Conservation (phyloP, 2,888 invertebrate species). For the Conomelus anceps region DNA sequence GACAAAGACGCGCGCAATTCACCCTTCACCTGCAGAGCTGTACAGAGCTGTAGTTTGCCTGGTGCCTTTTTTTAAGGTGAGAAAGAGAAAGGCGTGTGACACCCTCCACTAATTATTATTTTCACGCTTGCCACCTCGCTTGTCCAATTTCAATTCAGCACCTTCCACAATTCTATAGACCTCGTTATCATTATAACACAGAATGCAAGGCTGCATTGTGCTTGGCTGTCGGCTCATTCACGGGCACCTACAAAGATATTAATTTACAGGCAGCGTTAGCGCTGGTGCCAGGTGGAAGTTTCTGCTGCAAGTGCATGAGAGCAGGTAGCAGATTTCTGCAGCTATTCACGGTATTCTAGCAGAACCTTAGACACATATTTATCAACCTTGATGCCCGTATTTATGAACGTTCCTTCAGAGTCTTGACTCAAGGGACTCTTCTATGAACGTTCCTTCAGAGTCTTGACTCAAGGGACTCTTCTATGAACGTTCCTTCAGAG, state of each 20-base stretch:
- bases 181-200: not conserved
- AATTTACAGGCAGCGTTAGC: not conserved
- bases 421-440: no score
- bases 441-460: no score
- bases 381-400: no score
- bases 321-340: no score
- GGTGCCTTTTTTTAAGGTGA: not conserved
- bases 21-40: not conserved
- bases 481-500: no score
- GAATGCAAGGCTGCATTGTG: not conserved
- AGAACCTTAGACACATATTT: no score
- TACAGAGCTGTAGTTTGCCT: not conserved
- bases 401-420: no score
- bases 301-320: no score
- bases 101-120: not conserved
- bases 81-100: not conserved
- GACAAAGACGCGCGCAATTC: not conserved
- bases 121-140: not conserved
- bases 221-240: not conserved
- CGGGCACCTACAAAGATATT: not conserved
- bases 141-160: not conserved
- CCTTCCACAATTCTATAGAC: not conserved
- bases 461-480: no score
- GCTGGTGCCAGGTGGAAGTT: no score
- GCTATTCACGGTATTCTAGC: no score